Evolutionary conservation across 2,797 vertebrate genomes (phyloP), one percentile per base, ranked within the genome.

Genomic region (Gobio occitaniae): DNA sequence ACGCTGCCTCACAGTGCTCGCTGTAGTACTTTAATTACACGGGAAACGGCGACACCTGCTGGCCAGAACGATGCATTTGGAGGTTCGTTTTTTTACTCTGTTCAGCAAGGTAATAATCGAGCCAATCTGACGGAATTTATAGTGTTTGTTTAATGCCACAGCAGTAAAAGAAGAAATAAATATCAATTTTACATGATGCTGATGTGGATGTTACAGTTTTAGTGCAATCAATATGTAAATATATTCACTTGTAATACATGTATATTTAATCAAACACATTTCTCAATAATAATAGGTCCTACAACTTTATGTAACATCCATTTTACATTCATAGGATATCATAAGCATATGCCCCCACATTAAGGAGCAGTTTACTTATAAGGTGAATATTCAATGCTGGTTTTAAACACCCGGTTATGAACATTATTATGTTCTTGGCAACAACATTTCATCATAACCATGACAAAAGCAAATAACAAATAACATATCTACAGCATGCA

Each of bases 41-140:
- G 76, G 63, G 61, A 79, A 87, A 87, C 86, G 82, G 38, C 69
- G 90, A 80, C 90, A 84, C 72, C 90, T 89, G 77, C 87, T 84
- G 90, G 85, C 3, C 81, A 9, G 15, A 69, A 19, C 4, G 19
- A 44, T 10, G 19, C 52, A 38, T 41, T 38, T 21, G 6, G 61
- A 50, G 3, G 11, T 36, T 38, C n/a, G 68, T 41, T n/a, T 15
- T 59, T 61, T 61, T 32, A 32, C 29, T 44, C 52, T 6, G 16
- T 16, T 63, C 38, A 61, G 52, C 9, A 56, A 80, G 21, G 3
- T 21, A 69, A 70, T 56, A 70, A 56, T 41, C 21, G 21, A 19
- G 25, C 17, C 41, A 36, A 4, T 74, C 17, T 36, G 17, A 13
- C 17, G 13, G 25, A 72, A 13, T 47, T 16, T 19, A 29, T 10